A percentile compares a stretch with the other conserved stretches of the same genome.
Evolutionary conservation across 2,888 invertebrate species (phyloP).

Genomic region (Tholera decimalis): DNA sequence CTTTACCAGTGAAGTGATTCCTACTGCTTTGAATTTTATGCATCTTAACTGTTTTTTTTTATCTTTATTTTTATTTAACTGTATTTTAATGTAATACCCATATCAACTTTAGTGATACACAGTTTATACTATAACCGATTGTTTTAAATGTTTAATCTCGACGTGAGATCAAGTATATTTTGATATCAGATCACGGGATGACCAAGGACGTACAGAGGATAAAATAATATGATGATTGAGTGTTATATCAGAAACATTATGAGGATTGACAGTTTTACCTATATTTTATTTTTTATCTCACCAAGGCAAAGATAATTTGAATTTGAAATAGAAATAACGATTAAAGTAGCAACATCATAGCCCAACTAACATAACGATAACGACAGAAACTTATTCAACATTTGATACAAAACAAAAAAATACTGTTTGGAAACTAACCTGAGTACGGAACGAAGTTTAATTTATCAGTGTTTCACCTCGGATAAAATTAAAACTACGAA

Average conservation of each 20-base stretch:
- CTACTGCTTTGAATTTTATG: conserved; percentile 22
- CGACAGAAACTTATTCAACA: conserved; percentile 1
- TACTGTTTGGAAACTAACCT: conserved; percentile 59
- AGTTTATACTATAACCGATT: conserved; percentile 22
- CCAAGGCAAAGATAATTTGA: neutral
- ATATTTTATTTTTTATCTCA: conserved; percentile 42
- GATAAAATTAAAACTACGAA: conserved; percentile 78
- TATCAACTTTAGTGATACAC: conserved; percentile 9
- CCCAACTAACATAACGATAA: neutral
- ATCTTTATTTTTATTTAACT: no score
- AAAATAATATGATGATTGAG: conserved; percentile 27
- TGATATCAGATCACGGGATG: conserved; percentile 36
- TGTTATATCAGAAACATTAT: conserved; percentile 27
- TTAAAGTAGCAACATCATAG: conserved; percentile 11
- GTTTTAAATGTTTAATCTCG: conserved; percentile 49
- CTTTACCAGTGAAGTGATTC: conserved; percentile 29
- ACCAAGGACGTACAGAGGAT: conserved; percentile 39
- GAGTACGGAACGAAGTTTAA: conserved; percentile 62
- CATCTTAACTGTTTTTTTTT: conserved; percentile 9
- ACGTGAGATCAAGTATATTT: conserved; percentile 39
- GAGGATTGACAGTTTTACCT: conserved; percentile 53
- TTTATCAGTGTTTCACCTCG: conserved; percentile 70
- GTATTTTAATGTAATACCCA: no score
- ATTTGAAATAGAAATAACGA: conserved; percentile 18
- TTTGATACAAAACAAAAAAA: conserved; percentile 8